Base-by-base conservation (phyloP, 2,113 vertebrate species). In the Dipodomys spectabilis region DNA sequence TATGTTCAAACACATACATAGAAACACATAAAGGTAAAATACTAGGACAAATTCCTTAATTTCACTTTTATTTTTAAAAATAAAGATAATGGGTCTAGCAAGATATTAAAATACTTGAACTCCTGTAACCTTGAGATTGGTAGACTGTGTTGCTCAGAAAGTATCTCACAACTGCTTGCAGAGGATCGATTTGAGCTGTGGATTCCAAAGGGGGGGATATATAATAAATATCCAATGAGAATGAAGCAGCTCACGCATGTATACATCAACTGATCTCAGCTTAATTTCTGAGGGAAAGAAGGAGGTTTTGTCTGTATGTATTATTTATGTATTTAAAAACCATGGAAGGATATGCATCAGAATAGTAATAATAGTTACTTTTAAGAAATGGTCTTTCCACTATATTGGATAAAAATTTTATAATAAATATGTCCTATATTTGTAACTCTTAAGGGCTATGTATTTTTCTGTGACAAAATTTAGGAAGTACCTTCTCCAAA, bases 401-500 rank as follows among this genome's bases (percentile, higher is more conserved):
- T 92, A 25, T 35, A 7, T 57, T 90, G 8, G 82, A 6, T 77
- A 18, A 80, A 93, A 74, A n/a, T 79, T 91, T 91, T 84, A 74
- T 15, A 74, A 81, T 71, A 35, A 92, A n/a, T 9, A 69, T 83
- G 22, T 49, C 10, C 16, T 79, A 74, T 65, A 67, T 68, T 77
- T 88, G 68, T 78, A 83, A 86, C 9, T 87, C 39, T 67, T 69
- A 73, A 90, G 90, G 4, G 2, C 9, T 87, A 44, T 44, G 85
- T 95, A 10, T 73, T 68, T 64, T 86, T 94, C 25, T 82, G 8
- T 91, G 57, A 60, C 64, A 72, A 71, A 62, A 74, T 92, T 86
- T 92, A 60, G 87, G 87, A 88, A 80, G 35, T 28, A 1, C 6
- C 5, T 95, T 77, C 68, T 93, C 45, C 49, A 95, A 83, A 83